Base-by-base conservation (phyloP, 2,888 invertebrate species). In the Hemicrepidius hirtus region DNA sequence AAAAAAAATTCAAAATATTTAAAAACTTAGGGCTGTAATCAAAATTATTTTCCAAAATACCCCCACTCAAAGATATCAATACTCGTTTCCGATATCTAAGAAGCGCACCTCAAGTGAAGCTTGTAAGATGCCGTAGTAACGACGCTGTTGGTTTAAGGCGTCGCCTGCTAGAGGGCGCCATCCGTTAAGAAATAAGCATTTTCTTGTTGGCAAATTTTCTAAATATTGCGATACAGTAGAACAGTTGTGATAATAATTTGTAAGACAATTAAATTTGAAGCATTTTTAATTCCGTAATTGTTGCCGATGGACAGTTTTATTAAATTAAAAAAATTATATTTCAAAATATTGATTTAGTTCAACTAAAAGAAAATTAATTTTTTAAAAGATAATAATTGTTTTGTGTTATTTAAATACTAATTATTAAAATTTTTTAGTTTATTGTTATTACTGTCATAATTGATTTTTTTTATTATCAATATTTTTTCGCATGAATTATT, bases 91-190 rank as follows among this genome's bases (percentile, higher is more conserved):
- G 35, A 24, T 46, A 71, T 81, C 81, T 80, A 66, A 80, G 82
- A 77, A 73, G 73, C 80, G 69, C 80, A 82, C 81, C 80, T 75
- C 69, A 57, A 67, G 32, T 13, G 10, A 18, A 3, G 18, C 13
- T 71, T 28, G 57, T 35, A 59, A 62, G 67, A 60, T 35, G 71
- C 65, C 69, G 66, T 67, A n/a, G 62, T 35, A 20, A 60, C 73
- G 76, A 67, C 74, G 77, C 62, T 74, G 7, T 49, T 75, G 78
- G 72, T 82, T 80, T 67, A 50, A 73, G 80, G 77, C 84, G 82
- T 81, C 82, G 80, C 76, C 79, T 73, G 37, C 24, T 73, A 83
- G 85, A 81, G 80, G 85, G 82, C 84, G 83, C 76, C 74, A 76
- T 16, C 13, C 46, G 10, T 60, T 53, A 60, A 63, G 57, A 68